Conservation (phyloP, 2,113 vertebrate genomes). For the Petroica traversi region DNA sequence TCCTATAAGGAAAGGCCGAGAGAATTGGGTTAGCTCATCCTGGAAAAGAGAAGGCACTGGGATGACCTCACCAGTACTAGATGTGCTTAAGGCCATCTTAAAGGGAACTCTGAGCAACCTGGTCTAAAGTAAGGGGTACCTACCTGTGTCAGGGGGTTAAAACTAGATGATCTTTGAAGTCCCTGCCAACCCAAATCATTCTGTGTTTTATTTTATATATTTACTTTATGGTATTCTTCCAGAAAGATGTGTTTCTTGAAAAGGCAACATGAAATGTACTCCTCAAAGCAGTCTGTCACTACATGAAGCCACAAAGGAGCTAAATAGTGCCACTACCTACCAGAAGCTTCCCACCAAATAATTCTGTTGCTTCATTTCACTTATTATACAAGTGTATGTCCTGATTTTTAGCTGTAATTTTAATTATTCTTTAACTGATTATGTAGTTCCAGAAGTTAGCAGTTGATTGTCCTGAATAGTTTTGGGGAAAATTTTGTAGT, state of each 20-base stretch:
- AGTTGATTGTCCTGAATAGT: not conserved
- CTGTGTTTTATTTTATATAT: not conserved
- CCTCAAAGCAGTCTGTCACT: not conserved
- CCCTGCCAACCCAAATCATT: not conserved
- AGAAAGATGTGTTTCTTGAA: not conserved
- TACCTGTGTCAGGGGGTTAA: not conserved
- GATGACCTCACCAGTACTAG: not conserved
- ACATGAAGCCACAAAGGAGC: not conserved
- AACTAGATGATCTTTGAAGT: not conserved
- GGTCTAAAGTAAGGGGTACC: not conserved
- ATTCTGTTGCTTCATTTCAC: not conserved
- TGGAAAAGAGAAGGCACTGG: not conserved
- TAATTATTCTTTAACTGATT: not conserved
- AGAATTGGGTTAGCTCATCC: not conserved
- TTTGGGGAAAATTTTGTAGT: not conserved
- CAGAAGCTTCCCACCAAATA: not conserved
- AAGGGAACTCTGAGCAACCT: not conserved
- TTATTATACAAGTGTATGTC: not conserved
- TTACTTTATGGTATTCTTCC: not conserved
- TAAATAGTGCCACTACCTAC: not conserved
- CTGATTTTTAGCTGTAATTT: not conserved
- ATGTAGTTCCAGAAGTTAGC: not conserved
- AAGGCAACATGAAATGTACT: not conserved
- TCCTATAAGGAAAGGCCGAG: fast-evolving
- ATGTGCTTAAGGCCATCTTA: not conserved